These are phyloP conservation scores for Apaloderma vittatum DNA, from an alignment of 2,113 vertebrate species.

Conservation along the genomic window DNA sequence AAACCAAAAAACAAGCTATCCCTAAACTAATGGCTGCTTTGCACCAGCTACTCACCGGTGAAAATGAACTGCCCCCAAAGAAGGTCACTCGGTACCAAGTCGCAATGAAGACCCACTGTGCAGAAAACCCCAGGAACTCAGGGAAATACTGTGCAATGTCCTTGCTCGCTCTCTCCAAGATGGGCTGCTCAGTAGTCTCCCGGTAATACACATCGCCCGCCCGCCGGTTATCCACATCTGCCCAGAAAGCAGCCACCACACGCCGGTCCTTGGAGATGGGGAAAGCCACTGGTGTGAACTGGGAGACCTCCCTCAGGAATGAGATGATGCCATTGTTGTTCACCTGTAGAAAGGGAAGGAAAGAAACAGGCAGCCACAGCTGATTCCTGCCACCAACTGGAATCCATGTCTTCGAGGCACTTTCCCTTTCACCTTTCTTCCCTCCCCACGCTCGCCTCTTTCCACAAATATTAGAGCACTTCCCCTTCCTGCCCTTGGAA, in stretches of 20 bases:
- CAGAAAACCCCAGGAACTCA: constrained; percentile 85
- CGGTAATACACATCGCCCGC: constrained; percentile 91
- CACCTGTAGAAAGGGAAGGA: constrained; percentile 79
- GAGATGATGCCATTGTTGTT: constrained; percentile 98
- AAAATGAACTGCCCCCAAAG: constrained; percentile 90
- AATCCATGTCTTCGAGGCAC: neutral
- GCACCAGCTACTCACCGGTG: constrained; percentile 85
- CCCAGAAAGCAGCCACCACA: constrained; percentile 96
- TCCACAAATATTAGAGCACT: constrained; percentile 2
- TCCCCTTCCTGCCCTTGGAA: constrained; percentile 59
- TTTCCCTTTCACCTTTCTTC: neutral
- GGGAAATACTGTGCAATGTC: constrained; percentile 90
- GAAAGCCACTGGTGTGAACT: constrained; percentile 96
- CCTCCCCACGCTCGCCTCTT: neutral
- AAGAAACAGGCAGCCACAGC: neutral
- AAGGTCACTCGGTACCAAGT: constrained; percentile 96
- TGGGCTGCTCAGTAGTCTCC: constrained; percentile 84
- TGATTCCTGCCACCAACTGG: neutral
- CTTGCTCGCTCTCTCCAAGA: constrained; percentile 82
- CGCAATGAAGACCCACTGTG: constrained; percentile 90
- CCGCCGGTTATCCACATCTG: constrained; percentile 93
- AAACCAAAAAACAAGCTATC: neutral
- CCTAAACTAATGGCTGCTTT: neutral
- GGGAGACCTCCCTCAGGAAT: constrained; percentile 96
- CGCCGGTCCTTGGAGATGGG: constrained; percentile 96